Evolutionary conservation across 2,888 invertebrate species (phyloP).

Genomic region (Metacarcinus magister): DNA sequence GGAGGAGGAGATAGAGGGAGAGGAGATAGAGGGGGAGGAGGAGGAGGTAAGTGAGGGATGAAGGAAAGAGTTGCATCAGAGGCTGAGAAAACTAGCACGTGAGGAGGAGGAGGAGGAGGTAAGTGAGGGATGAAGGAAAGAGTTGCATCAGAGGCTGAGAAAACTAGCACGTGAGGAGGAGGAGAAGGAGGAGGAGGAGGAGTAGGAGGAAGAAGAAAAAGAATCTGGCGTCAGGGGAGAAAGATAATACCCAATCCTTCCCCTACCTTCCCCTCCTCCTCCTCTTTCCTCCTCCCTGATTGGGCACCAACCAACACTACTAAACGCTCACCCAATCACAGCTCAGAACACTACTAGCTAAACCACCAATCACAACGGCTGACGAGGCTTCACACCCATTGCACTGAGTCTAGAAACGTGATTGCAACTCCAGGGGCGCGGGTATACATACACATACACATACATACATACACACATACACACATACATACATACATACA

Average conservation of each 20-base stretch:
- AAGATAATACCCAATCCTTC: not conserved
- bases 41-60: slow-evolving; percentile 1
- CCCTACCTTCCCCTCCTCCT: not conserved
- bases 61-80: not conserved
- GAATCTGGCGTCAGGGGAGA: not conserved
- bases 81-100: too few species aligned
- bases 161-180: not conserved
- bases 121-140: not conserved
- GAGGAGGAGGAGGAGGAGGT: slow-evolving; percentile 21
- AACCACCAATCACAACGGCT: not conserved
- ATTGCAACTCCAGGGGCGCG: not conserved
- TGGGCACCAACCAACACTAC: not conserved
- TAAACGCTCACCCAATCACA: not conserved
- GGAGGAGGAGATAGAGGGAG: not conserved
- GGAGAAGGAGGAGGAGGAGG: slow-evolving; percentile 19
- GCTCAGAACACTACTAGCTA: not conserved
- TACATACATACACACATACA: not conserved
- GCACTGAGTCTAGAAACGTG: slow-evolving; percentile 4
- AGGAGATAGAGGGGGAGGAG: slow-evolving; percentile 29
- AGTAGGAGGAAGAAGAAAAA: not conserved
- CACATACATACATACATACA: not conserved
- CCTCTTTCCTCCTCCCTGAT: not conserved
- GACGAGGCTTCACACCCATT: not conserved
- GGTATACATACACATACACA: not conserved
- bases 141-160: slow-evolving; percentile 7